Evolutionary conservation across 2,888 invertebrate species (phyloP).

Genomic region (Ectemnius cavifrons): DNA sequence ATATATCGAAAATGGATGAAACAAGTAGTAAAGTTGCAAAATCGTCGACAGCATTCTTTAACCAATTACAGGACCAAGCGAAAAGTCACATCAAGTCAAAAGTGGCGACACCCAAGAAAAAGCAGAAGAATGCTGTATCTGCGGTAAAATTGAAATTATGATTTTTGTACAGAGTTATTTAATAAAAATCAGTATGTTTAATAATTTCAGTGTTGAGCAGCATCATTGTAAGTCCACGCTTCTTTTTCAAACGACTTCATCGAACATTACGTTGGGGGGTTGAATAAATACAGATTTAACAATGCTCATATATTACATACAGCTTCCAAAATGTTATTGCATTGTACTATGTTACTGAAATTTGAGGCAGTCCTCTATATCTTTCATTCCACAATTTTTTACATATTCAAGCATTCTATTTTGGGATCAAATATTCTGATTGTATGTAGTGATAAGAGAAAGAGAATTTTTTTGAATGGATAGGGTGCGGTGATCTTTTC

Average conservation of each 20-base stretch:
- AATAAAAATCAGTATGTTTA: constrained; percentile 34
- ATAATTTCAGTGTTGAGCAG: constrained; percentile 3
- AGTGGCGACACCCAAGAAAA: constrained; percentile 67
- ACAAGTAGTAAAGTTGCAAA: constrained; percentile 80
- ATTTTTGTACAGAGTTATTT: constrained; percentile 57
- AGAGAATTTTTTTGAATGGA: too few species aligned
- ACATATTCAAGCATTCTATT: too few species aligned
- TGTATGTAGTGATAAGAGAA: too few species aligned
- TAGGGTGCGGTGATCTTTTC: too few species aligned
- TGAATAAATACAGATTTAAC: constrained; percentile 6
- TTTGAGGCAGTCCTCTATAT: too few species aligned
- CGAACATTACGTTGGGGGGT: background rate
- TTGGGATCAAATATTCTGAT: too few species aligned
- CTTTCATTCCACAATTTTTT: too few species aligned
- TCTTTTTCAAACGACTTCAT: too few species aligned
- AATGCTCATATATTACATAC: constrained; percentile 5
- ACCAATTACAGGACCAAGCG: constrained; percentile 89
- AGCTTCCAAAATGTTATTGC: background rate
- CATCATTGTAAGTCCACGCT: too few species aligned
- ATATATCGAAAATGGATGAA: constrained; percentile 80
- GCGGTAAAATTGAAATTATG: constrained; percentile 84
- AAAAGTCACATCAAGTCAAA: constrained; percentile 80
- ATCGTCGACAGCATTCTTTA: constrained; percentile 92
- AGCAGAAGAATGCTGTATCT: constrained; percentile 74
- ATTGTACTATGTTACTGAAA: too few species aligned